phyloP scores from a whole-genome alignment of 2,797 vertebrate species.

The Urosaurus nigricauda region DNA sequence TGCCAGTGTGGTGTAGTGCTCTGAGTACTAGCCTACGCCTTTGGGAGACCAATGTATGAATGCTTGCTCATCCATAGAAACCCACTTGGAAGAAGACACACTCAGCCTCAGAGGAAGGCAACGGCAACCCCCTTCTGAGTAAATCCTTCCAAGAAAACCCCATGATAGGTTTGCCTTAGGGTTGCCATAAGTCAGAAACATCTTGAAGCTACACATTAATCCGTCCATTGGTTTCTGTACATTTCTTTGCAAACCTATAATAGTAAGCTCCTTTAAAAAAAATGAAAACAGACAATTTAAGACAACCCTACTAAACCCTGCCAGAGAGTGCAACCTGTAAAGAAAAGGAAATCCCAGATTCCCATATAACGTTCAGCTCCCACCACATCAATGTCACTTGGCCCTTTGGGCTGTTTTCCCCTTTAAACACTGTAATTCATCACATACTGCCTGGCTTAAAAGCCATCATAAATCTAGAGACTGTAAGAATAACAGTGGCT shows the following conservation, averaged over 20 bases:
- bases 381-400: constrained; percentile 50
- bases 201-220: too few relatives aligned
- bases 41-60: too few relatives aligned
- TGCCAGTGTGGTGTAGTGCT: too few relatives aligned
- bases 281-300: background rate
- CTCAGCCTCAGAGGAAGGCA: too few relatives aligned
- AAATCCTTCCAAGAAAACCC: too few relatives aligned
- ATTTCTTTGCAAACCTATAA: background rate
- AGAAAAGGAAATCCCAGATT: constrained; percentile 68
- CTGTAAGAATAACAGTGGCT: constrained; percentile 64
- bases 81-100: too few relatives aligned
- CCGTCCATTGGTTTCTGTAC: background rate
- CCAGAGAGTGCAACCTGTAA: constrained; percentile 63
- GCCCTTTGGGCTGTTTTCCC: constrained; percentile 48
- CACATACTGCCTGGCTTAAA: constrained; percentile 60
- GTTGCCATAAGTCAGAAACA: too few relatives aligned
- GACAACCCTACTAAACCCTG: constrained; percentile 50
- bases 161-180: too few relatives aligned
- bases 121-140: too few relatives aligned
- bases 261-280: background rate
- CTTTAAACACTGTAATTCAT: constrained; percentile 68
- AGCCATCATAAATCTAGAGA: constrained; percentile 57
- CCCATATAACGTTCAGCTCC: constrained; percentile 41
- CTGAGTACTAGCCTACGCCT: too few relatives aligned
- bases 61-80: too few relatives aligned